Evolutionary conservation across 64 coral and sea anemone species (phyloP), one percentile per base, ranked within the genome.

Genomic region (Trachythela sp.): DNA sequence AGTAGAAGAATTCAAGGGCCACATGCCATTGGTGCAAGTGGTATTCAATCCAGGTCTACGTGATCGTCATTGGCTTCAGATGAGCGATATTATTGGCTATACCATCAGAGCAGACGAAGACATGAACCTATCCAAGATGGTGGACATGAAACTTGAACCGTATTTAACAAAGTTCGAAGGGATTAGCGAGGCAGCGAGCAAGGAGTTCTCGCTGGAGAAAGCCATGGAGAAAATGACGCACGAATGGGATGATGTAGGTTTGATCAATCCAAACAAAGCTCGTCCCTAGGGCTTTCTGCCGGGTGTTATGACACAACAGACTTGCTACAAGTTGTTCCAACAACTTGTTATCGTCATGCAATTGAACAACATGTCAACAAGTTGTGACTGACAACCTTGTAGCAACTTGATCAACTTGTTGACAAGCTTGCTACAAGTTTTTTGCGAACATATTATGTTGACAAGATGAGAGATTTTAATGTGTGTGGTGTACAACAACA

Each of bases 151-250:
- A 40, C 84, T 99, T 29, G 96, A 99, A 31, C 96, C 96, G 4
- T 99, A 99, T 84, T 88, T 99, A 52, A 54, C 75, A 18, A 90
- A 99, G 54, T 99, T 99, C 93, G 96, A 99, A 87, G 86, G 84
- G 48, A 99, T 99, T 64, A 99, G 96, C 51, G 96, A 99, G 39
- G 96, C 96, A 18, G 96, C 96, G 13, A 99, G 96, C 85, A 99
- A 99, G 50, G 96, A 99, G 40, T 99, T 99, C 84, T 99, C 96
- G 80, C 92, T 99, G 48, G 96, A 99, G 59, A 99, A 99, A 95
- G 96, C 96, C 54, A 99, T 99, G 96, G 96, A 99, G 83, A 99
- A 99, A 91, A 99, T 99, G 96, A 93, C 95, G 9, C 59, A 83
- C 35, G 96, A 99, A 80, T 99, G 96, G 96, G 96, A 99, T 70